Base-by-base conservation (phyloP, 2,888 invertebrate species). In the Eumacrocentrus americanus region DNA sequence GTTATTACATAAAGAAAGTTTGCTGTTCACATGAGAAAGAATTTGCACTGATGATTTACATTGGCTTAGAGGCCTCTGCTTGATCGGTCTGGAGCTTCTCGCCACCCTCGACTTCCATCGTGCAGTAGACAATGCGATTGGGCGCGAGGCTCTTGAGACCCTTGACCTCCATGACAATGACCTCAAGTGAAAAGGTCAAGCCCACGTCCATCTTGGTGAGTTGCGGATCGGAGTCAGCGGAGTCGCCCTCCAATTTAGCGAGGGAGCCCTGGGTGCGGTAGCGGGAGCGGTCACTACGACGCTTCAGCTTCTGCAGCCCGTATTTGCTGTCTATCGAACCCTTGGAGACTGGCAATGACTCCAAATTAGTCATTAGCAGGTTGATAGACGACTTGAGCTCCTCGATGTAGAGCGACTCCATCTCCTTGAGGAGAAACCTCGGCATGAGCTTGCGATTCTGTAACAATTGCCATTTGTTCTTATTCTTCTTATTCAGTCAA, bases 101-200 rank as follows among this genome's bases (percentile, higher is more conserved):
- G 44, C 98, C 97, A 64, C 96, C 98, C 82, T 99, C 99, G 35
- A 99, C 97, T 83, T 99, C 99, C 99, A 99, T 99, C 18, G 98
- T 99, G 82, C 99, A 99, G 84, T 99, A 99, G 52, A 99, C 98
- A 80, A 99, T 98, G 77, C 98, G 89, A 85, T 97, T 98, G 34
- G 95, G 92, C 66, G 97, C 92, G 77, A 99, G 85, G 56, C 96
- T 95, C 83, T 98, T 98, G 69, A 99, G 86, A 70, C 97, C 97
- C 82, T 98, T 95, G 56, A 99, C 98, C 85, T 99, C 98, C 94
- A 98, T 96, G 58, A 99, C 98, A 77, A 99, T 85, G 85, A 95
- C 94, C 90, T 98, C 97, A 70, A 98, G 87, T 82, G 95, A 95
- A 84, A 98, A 98, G 65, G 95, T 94, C 72, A 98, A 87, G 58